These are phyloP conservation scores for Chrysemys picta DNA, from an alignment of 2,113 vertebrate genomes.

Conservation along the genomic window DNA sequence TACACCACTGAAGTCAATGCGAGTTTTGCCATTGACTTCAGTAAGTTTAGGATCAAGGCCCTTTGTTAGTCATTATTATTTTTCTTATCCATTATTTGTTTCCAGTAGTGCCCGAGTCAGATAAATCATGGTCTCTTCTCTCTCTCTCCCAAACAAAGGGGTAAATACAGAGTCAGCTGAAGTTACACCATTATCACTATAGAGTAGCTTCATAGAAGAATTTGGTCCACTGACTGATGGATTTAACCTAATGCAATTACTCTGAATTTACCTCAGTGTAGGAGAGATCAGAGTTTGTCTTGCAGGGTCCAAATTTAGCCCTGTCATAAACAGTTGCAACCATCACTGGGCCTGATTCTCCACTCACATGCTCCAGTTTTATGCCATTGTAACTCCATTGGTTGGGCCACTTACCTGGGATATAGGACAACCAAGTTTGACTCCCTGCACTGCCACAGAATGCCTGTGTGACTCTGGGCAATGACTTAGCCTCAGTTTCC, in stretches of 20 bases:
- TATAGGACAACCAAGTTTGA: no score
- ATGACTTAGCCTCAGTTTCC: no score
- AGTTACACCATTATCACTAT: not conserved
- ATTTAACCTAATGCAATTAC: constrained; percentile 50
- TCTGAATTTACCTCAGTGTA: not conserved
- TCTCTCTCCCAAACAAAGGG: not conserved
- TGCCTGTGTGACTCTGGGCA: no score
- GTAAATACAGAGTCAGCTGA: not conserved
- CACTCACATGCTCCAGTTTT: constrained; percentile 47
- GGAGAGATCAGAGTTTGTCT: not conserved
- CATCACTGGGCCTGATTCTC: constrained; percentile 55
- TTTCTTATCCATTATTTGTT: not conserved
- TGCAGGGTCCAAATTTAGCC: constrained; percentile 48
- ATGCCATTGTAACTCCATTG: constrained; percentile 32
- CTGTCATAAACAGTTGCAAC: constrained; percentile 37
- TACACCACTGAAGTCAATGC: not conserved
- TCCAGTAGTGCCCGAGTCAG: not conserved
- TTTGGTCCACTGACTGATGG: constrained; percentile 41
- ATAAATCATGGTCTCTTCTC: not conserved
- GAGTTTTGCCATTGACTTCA: not conserved
- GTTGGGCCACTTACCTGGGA: no score
- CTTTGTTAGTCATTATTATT: accelerated
- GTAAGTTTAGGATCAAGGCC: not conserved
- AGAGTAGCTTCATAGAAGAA: not conserved
- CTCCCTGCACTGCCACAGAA: no score